Base-by-base conservation (phyloP, 2,797 vertebrate genomes). In the Cirrhinus mrigala region DNA sequence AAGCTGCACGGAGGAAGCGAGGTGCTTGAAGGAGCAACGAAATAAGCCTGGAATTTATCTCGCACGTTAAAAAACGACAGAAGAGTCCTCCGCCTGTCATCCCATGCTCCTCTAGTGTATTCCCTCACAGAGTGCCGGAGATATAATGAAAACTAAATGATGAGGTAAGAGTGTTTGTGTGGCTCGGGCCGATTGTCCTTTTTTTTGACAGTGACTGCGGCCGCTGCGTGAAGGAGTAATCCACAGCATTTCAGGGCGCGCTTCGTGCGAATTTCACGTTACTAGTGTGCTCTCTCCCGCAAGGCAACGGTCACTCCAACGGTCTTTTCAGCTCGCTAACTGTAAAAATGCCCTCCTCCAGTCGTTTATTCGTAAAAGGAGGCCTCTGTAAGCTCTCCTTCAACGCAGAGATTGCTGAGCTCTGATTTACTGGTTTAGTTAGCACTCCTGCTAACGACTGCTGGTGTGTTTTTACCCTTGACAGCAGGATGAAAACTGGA, bases 131-230 rank as follows among this genome's bases (percentile, higher is more conserved):
- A 77, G 15, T 40, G 40, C 24, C 33, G 44, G 16, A 22, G 73
- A 24, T 54, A 82, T 52, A 70, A 96, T 95, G 94, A 92, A 90
- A 87, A 90, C 81, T 87, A 86, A 93, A 94, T 90, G 93, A 96
- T 96, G 95, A 96, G 95, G 95, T 96, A 93, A 94, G 54, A 87
- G 44, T 18, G 66, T 74, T 82, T 76, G 76, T 54, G 68, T 46
- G 78, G 33, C 14, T 66, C 75, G 22, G 78, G 71, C 85, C 79
- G 87, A 74, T 87, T 87, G 40, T 70, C 48, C 76, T 80, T 27
- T 78, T 78, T 79, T 85, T 79, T 85, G 83, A 84, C 87, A 87
- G 88, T 27, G 86, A 82, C 82, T 50, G 83, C 75, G 81, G 83
- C 68, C 82, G 85, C 27, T 76, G 71, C 50, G 81, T 44, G 82